A percentile compares a stretch with the other conserved stretches of the same genome.
Evolutionary conservation across 2,888 invertebrate species (phyloP).

Genomic region (Tipula helvola): DNA sequence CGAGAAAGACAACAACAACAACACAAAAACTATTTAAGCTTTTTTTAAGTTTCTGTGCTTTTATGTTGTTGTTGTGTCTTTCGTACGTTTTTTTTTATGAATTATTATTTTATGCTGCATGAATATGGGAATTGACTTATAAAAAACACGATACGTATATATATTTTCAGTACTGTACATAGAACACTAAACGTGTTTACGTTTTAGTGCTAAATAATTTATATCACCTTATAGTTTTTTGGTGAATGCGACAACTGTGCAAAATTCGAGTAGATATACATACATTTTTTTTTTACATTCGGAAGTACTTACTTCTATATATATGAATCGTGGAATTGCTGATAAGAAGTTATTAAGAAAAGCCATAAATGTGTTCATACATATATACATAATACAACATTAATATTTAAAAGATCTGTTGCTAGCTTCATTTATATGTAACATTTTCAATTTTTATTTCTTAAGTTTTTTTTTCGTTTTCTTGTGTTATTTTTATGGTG

Average conservation of each 20-base stretch:
- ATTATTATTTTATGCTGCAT: conserved; percentile 4
- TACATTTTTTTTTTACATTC: not conserved
- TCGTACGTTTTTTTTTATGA: not conserved
- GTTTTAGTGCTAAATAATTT: not conserved
- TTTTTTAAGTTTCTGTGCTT: not conserved
- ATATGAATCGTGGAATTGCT: not conserved
- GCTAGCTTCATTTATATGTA: not conserved
- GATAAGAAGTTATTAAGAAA: not conserved
- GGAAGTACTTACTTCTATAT: not conserved
- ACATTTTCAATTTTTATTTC: not conserved
- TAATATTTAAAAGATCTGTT: not conserved
- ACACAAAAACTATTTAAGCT: not conserved
- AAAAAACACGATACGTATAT: not conserved
- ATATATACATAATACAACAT: not conserved
- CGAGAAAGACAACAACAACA: not conserved
- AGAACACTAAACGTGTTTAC: not conserved
- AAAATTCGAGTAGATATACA: not conserved
- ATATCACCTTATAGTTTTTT: not conserved
- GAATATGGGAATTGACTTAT: not conserved
- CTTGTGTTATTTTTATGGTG: not conserved
- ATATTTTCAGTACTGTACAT: not conserved
- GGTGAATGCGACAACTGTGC: not conserved
- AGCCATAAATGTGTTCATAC: not conserved
- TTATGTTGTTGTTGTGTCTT: not conserved
- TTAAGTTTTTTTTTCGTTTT: not conserved